Percentiles rank a stretch among this genome's conserved stretches.
These are phyloP conservation scores for Brachyptera putata DNA, from an alignment of 2,888 invertebrate species.

Conservation along the genomic window DNA sequence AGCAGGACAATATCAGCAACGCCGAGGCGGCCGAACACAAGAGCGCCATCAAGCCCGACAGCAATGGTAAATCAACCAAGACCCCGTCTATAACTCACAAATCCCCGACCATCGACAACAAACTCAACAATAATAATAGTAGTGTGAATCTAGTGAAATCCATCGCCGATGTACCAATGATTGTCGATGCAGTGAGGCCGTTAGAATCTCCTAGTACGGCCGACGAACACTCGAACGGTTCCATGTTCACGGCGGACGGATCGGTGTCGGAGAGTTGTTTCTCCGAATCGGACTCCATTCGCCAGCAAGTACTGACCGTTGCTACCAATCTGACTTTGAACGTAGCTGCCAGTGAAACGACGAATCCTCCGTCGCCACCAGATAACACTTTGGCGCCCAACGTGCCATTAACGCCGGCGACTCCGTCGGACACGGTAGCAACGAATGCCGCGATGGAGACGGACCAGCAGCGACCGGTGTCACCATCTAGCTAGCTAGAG, in stretches of 20 bases:
- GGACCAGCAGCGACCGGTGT: constrained; percentile 27
- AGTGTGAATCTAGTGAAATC: not conserved
- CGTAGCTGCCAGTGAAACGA: constrained; percentile 21
- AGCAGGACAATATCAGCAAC: constrained; percentile 87
- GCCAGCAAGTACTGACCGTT: constrained; percentile 27
- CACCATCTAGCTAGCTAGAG: constrained; percentile 32
- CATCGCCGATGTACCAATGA: not conserved
- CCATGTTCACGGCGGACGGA: constrained; percentile 37
- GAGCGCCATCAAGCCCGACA: constrained; percentile 42
- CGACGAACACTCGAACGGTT: constrained; percentile 38
- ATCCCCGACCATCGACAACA: constrained; percentile 5
- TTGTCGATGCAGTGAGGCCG: not conserved
- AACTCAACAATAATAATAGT: constrained; percentile 1
- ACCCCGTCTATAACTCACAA: not conserved
- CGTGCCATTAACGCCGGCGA: not conserved
- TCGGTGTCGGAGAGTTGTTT: constrained; percentile 37
- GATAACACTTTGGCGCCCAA: constrained; percentile 16
- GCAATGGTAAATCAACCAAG: constrained; percentile 22
- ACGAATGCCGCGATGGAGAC: constrained; percentile 2
- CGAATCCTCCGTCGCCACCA: constrained; percentile 20
- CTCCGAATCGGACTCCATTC: constrained; percentile 28
- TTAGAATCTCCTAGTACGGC: constrained; percentile 32
- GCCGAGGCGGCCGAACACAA: constrained; percentile 84
- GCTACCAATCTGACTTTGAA: constrained; percentile 30
- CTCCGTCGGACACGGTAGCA: not conserved